These are phyloP conservation scores for Stigmatopora nigra DNA, from an alignment of 2,113 vertebrate genomes.

Conservation along the genomic window DNA sequence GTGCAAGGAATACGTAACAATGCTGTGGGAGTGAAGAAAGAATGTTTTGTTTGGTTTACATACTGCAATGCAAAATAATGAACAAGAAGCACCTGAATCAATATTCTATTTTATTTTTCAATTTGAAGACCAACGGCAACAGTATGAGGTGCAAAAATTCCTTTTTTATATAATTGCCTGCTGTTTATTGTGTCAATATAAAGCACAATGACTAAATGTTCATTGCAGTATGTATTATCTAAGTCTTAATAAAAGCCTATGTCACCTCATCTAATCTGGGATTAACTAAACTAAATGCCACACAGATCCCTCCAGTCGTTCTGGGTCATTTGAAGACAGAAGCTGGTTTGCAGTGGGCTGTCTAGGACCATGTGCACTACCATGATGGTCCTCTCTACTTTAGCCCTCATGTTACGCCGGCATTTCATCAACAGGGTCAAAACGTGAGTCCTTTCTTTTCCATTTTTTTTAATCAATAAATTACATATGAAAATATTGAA, in stretches of 20 bases:
- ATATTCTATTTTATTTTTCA: too few species aligned
- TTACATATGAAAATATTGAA: too few species aligned
- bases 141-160: too few species aligned
- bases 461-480: neutral
- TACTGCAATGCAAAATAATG: neutral
- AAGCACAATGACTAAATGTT: slow-evolving; percentile 14
- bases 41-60: neutral
- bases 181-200: neutral
- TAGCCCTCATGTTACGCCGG: slow-evolving; percentile 55
- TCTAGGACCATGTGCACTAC: slow-evolving; percentile 65
- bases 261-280: slow-evolving; percentile 59
- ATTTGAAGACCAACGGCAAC: too few species aligned
- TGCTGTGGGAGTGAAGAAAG: neutral
- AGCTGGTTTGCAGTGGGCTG: slow-evolving; percentile 9
- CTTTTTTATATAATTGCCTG: neutral
- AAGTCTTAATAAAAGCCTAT: slow-evolving; percentile 26
- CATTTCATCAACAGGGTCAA: slow-evolving; percentile 46
- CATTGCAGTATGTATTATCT: slow-evolving; percentile 23
- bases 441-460: slow-evolving; percentile 50
- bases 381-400: slow-evolving; percentile 64
- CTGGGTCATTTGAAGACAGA: slow-evolving; percentile 3
- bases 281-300: slow-evolving; percentile 49
- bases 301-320: slow-evolving; percentile 24
- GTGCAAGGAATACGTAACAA: neutral
- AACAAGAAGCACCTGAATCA: neutral